A percentile compares a stretch with the other conserved stretches of the same genome.
phyloP scores from a whole-genome alignment of 2,113 vertebrate genomes.

The Petrocephalus zakoni region DNA sequence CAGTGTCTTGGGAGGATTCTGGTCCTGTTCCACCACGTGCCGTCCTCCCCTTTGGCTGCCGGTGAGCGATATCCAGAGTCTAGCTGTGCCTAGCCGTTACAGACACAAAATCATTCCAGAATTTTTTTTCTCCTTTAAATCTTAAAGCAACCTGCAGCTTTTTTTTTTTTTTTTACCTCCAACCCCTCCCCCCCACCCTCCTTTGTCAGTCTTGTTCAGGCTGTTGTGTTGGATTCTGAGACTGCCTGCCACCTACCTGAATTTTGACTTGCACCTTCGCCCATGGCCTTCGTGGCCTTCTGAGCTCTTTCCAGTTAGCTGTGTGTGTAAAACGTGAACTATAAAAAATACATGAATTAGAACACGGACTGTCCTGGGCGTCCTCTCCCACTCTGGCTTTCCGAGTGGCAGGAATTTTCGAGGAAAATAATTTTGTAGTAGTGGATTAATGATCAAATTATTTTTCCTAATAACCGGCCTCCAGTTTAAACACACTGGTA shows the following conservation, averaged over 20 bases:
- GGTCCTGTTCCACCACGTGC: constrained; percentile 45
- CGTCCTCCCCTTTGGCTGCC: neutral
- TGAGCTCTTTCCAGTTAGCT: neutral
- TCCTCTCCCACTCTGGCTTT: neutral
- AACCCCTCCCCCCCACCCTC: neutral
- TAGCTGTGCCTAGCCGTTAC: constrained; percentile 41
- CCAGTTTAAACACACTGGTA: constrained; percentile 34
- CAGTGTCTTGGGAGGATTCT: constrained; percentile 73
- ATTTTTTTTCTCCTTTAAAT: constrained; percentile 36
- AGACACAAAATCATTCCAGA: constrained; percentile 32
- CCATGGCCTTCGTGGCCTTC: neutral
- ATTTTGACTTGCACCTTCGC: neutral
- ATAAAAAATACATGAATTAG: neutral
- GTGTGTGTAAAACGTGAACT: neutral
- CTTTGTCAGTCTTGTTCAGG: constrained; percentile 17
- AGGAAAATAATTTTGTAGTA: constrained; percentile 15
- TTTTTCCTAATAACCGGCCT: constrained; percentile 26
- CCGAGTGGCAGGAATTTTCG: constrained; percentile 11
- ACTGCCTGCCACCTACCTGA: constrained; percentile 27
- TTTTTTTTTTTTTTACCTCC: constrained; percentile 15
- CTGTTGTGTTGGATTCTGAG: constrained; percentile 21
- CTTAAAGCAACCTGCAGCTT: constrained; percentile 34
- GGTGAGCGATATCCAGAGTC: constrained; percentile 32
- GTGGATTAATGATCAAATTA: constrained; percentile 21
- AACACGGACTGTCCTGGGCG: neutral